These are phyloP conservation scores for Acanthaster planci DNA, from an alignment of 35 echinoderm and acorn worm species.

Conservation along the genomic window DNA sequence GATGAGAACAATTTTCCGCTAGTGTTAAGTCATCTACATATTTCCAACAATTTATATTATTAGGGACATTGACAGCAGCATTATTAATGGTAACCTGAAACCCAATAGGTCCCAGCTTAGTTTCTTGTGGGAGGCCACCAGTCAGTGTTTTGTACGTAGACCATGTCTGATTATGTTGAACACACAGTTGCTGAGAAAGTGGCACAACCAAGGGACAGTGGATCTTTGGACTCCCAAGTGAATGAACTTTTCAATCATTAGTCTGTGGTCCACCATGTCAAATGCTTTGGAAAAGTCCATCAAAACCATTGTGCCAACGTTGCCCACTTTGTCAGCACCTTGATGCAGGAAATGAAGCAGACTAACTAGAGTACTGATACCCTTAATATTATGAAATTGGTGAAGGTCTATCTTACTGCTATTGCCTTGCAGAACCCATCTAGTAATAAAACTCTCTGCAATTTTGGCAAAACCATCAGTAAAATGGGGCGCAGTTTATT, in stretches of 20 bases:
- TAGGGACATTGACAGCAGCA: slow-evolving; percentile 5
- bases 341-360: slow-evolving; percentile 40
- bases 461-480: slow-evolving; percentile 32
- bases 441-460: not conserved
- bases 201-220: slow-evolving; percentile 34
- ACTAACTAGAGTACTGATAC: slow-evolving; percentile 29
- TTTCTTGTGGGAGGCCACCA: slow-evolving; percentile 57
- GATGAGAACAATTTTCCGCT: not conserved
- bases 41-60: slow-evolving; percentile 11
- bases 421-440: slow-evolving; percentile 6
- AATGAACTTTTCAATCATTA: slow-evolving; percentile 50
- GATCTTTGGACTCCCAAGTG: slow-evolving; percentile 37
- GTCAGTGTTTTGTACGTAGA: slow-evolving; percentile 8
- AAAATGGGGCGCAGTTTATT: slow-evolving; percentile 33
- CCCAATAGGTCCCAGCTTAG: slow-evolving; percentile 46
- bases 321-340: slow-evolving; percentile 36
- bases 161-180: slow-evolving; percentile 15
- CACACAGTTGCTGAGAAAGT: slow-evolving; percentile 39
- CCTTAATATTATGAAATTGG: slow-evolving; percentile 50
- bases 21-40: slow-evolving; percentile 55
- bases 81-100: slow-evolving; percentile 52
- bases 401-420: slow-evolving; percentile 25
- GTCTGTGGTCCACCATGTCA: slow-evolving; percentile 49
- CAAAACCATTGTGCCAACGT: slow-evolving; percentile 31
- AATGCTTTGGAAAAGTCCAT: slow-evolving; percentile 58